These are phyloP conservation scores for Drosophila nigrodunni DNA, from an alignment of 1,140 invertebrate genomes.

Conservation along the genomic window DNA sequence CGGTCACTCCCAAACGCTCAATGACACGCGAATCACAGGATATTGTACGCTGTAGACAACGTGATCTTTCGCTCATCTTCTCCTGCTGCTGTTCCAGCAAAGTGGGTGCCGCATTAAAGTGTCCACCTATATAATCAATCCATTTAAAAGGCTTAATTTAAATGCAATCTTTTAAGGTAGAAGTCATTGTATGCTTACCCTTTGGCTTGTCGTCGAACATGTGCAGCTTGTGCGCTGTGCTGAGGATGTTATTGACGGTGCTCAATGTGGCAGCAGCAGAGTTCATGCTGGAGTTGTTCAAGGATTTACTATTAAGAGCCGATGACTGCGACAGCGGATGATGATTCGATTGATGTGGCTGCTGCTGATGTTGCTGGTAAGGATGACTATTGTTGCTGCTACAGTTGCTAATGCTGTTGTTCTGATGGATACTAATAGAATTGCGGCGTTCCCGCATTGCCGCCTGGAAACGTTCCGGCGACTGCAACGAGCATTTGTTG, in stretches of 20 bases:
- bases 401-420: slow-evolving; percentile 22
- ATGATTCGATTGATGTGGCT: slow-evolving; percentile 28
- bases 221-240: slow-evolving; percentile 67
- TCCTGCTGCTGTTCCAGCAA: slow-evolving; percentile 90
- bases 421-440: slow-evolving; percentile 67
- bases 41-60: slow-evolving; percentile 86
- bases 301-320: slow-evolving; percentile 36
- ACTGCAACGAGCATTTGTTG: slow-evolving; percentile 73
- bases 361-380: slow-evolving; percentile 20
- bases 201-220: slow-evolving; percentile 76
- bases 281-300: slow-evolving; percentile 19
- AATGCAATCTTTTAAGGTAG: background rate
- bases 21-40: slow-evolving; percentile 71
- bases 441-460: slow-evolving; percentile 69
- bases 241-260: slow-evolving; percentile 69
- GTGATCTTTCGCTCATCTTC: slow-evolving; percentile 90
- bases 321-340: slow-evolving; percentile 16
- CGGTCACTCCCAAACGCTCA: slow-evolving; percentile 52
- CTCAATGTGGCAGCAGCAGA: slow-evolving; percentile 60
- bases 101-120: slow-evolving; percentile 89
- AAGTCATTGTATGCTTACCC: slow-evolving; percentile 36
- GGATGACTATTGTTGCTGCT: slow-evolving; percentile 23
- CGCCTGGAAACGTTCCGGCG: slow-evolving; percentile 70
- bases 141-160: background rate
- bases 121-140: slow-evolving; percentile 64